Base-by-base conservation (phyloP, 53 echinoderm and acorn worm genomes). In the Luidia sarsii region DNA sequence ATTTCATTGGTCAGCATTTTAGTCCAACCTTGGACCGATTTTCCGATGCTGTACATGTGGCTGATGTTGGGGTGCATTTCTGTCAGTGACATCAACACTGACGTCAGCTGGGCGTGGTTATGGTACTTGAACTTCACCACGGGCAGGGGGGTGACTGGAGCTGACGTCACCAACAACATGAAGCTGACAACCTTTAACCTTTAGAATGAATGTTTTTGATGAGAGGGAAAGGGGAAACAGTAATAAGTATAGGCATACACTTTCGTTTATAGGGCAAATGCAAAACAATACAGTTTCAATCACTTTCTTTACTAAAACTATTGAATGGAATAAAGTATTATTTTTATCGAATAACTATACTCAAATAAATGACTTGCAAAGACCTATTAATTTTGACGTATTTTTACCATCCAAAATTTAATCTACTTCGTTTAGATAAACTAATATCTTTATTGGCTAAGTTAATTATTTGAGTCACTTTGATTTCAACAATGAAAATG, bases 11-110 rank as follows among this genome's bases (percentile, higher is more conserved):
- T n/a, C n/a, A n/a, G n/a, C n/a, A n/a, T n/a, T n/a, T 20, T 29
- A 50, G 10, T 30, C 66, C 11, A 24, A 94, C 91, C 94, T 55
- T 90, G 67, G 0, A 88, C 88, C 3, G 88, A 88, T 82, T 82
- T 67, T 19, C 94, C 91, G 39, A 94, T 94, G 70, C 83, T 88
- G 65, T 90, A 85, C 30, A 87, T 36, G 59, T 90, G 49, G 57
- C 82, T 82, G 15, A 55, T 67, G 14, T 64, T 66, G 3, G 90
- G 83, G 37, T 88, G 88, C 34, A 43, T 56, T 27, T 79, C 57
- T 30, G 64, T 64, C 36, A 86, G 46, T 33, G 53, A 67, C 77
- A 46, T 65, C 79, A 86, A 45, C 51, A 55, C 48, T 45, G 75
- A 64, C 61, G 86, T 77, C 66, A 86, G 52, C 15, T 54, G 32